phyloP scores from a whole-genome alignment of 2,797 vertebrate genomes.

The Phyllotis vaccarum region DNA sequence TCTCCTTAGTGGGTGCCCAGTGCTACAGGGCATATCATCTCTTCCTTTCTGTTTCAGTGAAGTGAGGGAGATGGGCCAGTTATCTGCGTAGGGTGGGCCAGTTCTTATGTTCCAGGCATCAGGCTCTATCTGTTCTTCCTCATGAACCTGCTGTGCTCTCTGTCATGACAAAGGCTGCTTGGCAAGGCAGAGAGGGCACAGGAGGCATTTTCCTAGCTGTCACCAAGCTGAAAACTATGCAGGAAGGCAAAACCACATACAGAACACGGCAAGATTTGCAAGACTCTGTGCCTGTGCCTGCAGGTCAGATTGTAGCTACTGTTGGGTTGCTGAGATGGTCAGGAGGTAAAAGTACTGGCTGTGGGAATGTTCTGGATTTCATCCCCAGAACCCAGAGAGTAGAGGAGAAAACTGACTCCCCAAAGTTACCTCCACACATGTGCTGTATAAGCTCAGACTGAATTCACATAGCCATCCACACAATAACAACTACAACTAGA shows the following conservation, averaged over 20 bases:
- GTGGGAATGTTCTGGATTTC: not conserved
- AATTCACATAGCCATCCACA: not conserved
- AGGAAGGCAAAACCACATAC: not conserved
- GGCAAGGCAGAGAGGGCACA: not conserved
- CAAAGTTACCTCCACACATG: not conserved
- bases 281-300: slow-evolving; percentile 15
- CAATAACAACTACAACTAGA: not conserved
- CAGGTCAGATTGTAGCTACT: slow-evolving; percentile 37
- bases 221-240: not conserved
- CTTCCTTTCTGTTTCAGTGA: not conserved
- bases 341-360: not conserved
- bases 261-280: not conserved
- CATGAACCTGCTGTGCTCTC: not conserved
- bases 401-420: not conserved
- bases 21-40: not conserved
- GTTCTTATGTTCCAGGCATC: not conserved
- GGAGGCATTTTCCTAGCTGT: not conserved
- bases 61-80: not conserved
- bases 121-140: not conserved
- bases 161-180: not conserved
- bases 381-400: not conserved
- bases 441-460: not conserved
- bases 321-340: slow-evolving; percentile 2
- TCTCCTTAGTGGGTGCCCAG: not conserved
- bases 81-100: not conserved